Evolutionary conservation across 2,797 vertebrate species (phyloP).

Genomic region (Crenuchus spilurus): DNA sequence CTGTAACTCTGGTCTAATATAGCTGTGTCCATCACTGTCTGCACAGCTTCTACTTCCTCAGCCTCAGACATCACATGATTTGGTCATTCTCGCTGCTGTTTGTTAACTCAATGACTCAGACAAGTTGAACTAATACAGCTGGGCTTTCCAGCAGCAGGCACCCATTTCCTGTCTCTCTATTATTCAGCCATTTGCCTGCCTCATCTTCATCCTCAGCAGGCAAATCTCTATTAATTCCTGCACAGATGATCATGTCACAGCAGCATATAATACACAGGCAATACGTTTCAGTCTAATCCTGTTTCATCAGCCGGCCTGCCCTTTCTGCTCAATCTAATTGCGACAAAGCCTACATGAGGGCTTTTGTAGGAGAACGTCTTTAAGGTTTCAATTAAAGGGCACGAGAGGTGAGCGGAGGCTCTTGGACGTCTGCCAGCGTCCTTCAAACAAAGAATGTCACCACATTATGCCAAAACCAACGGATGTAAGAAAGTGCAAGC

Average conservation of each 20-base stretch:
- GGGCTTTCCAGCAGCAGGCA: background rate
- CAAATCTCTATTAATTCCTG: slow-evolving; percentile 82
- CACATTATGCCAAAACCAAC: slow-evolving; percentile 60
- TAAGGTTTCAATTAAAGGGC: slow-evolving; percentile 81
- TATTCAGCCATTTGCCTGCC: slow-evolving; percentile 75
- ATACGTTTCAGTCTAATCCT: slow-evolving; percentile 82
- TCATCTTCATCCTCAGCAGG: slow-evolving; percentile 77
- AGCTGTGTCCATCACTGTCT: background rate
- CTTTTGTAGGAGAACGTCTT: slow-evolving; percentile 76
- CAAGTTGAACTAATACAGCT: slow-evolving; percentile 26
- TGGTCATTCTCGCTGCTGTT: slow-evolving; percentile 2
- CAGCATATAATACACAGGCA: slow-evolving; percentile 79
- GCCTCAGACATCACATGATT: slow-evolving; percentile 18
- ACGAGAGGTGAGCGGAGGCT: slow-evolving; percentile 70
- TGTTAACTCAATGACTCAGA: slow-evolving; percentile 26
- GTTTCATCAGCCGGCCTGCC: slow-evolving; percentile 82
- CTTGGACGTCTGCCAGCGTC: slow-evolving; percentile 80
- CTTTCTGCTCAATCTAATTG: slow-evolving; percentile 82
- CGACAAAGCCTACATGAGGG: slow-evolving; percentile 73
- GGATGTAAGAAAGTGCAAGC: slow-evolving; percentile 42
- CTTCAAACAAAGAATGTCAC: slow-evolving; percentile 83
- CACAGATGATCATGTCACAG: slow-evolving; percentile 75
- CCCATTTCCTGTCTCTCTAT: slow-evolving; percentile 67
- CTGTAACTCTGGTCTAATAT: no score
- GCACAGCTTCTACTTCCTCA: slow-evolving; percentile 7